These are phyloP conservation scores for Sus cebifrons DNA, from an alignment of 2,797 vertebrate species.

Conservation along the genomic window DNA sequence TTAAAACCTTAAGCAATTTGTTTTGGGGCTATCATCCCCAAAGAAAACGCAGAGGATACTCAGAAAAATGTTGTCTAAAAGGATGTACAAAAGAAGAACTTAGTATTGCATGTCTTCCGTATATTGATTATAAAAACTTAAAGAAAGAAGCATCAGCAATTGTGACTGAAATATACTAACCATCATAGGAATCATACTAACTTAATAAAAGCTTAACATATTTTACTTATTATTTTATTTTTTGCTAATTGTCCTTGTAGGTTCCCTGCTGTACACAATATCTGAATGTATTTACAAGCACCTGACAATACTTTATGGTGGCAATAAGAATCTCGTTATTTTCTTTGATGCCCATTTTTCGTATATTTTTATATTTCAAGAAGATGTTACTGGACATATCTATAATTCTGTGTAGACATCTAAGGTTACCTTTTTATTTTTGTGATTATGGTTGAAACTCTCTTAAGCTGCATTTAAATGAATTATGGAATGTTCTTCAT, in stretches of 20 bases:
- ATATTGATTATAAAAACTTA: slow-evolving; percentile 65
- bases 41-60: slow-evolving; percentile 79
- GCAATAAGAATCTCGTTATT: slow-evolving; percentile 19
- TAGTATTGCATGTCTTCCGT: slow-evolving; percentile 78
- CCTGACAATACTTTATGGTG: neutral
- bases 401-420: neutral
- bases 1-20: slow-evolving; percentile 56
- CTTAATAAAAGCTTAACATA: slow-evolving; percentile 79
- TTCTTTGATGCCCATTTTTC: slow-evolving; percentile 47
- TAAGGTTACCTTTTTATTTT: slow-evolving; percentile 28
- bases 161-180: slow-evolving; percentile 61
- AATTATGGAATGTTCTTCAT: neutral
- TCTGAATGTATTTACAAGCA: slow-evolving; percentile 9
- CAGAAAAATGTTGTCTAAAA: slow-evolving; percentile 83
- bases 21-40: slow-evolving; percentile 78
- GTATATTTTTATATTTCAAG: slow-evolving; percentile 27
- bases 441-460: slow-evolving; percentile 18
- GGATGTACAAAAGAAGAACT: slow-evolving; percentile 82
- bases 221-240: slow-evolving; percentile 27
- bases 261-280: neutral
- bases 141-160: neutral
- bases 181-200: slow-evolving; percentile 63
- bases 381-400: neutral
- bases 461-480: slow-evolving; percentile 16
- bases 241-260: slow-evolving; percentile 43